Percentiles rank a stretch among this genome's conserved stretches.
These are phyloP conservation scores for Lysandra coridon DNA, from an alignment of 2,888 invertebrate species.

Conservation along the genomic window DNA sequence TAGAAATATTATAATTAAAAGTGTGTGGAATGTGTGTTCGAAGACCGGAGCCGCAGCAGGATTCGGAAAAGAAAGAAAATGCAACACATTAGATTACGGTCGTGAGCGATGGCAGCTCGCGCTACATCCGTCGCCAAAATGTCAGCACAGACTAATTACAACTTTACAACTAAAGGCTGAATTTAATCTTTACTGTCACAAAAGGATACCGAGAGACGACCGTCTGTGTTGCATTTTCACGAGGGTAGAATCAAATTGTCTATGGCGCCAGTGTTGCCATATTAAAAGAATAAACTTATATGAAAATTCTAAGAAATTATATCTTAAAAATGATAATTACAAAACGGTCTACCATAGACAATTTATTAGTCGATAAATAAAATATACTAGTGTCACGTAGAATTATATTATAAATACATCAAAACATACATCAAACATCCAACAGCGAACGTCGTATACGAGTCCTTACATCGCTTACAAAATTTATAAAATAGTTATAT, in stretches of 20 bases:
- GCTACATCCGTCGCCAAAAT: constrained; percentile 66
- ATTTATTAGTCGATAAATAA: constrained; percentile 43
- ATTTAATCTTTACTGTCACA: background rate
- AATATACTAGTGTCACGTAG: constrained; percentile 55
- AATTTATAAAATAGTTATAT: constrained; percentile 21
- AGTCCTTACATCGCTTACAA: constrained; percentile 3
- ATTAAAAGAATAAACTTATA: constrained; percentile 19
- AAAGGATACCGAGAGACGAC: constrained; percentile 52
- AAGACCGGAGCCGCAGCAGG: constrained; percentile 47
- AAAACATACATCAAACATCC: constrained; percentile 59
- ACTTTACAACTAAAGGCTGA: constrained; percentile 35
- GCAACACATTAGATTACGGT: constrained; percentile 77
- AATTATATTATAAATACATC: constrained; percentile 62
- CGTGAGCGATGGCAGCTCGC: constrained; percentile 45
- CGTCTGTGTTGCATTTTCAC: constrained; percentile 81
- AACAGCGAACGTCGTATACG: constrained; percentile 50
- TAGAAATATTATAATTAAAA: constrained; percentile 4
- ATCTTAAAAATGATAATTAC: background rate
- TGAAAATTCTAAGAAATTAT: background rate
- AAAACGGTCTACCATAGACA: constrained; percentile 44
- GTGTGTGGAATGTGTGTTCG: constrained; percentile 34
- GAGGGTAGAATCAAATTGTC: constrained; percentile 54
- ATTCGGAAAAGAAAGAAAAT: constrained; percentile 80
- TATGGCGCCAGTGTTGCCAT: constrained; percentile 35
- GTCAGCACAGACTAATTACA: constrained; percentile 74